Evolutionary conservation across 2,888 invertebrate species (phyloP).

Genomic region (Drosophila anomalipes): DNA sequence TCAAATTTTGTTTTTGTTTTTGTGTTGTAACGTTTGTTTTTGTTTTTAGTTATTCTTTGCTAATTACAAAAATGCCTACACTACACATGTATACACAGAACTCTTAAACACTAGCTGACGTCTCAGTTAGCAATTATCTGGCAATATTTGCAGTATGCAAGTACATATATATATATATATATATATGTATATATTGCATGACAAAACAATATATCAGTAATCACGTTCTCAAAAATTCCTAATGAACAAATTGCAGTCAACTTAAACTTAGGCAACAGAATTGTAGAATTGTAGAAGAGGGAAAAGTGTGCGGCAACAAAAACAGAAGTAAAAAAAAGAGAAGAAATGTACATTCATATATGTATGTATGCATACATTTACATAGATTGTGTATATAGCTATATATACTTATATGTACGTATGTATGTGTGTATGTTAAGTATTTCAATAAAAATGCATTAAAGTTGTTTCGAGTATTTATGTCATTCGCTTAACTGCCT

Average conservation of each 20-base stretch:
- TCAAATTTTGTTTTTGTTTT: constrained; percentile 57
- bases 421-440: constrained; percentile 36
- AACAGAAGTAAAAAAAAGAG: constrained; percentile 2
- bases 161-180: constrained; percentile 11
- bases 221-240: constrained; percentile 57
- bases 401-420: constrained; percentile 36
- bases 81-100: constrained; percentile 74
- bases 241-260: constrained; percentile 57
- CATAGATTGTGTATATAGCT: constrained; percentile 32
- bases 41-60: constrained; percentile 41
- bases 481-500: constrained; percentile 69
- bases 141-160: constrained; percentile 50
- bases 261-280: constrained; percentile 81
- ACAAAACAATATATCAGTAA: constrained; percentile 66
- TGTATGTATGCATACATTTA: constrained; percentile 20
- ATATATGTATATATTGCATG: constrained; percentile 42
- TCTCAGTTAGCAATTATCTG: constrained; percentile 70
- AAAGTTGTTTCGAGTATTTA: constrained; percentile 76
- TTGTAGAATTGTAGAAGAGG: constrained; percentile 41
- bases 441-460: constrained; percentile 74
- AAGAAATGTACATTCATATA: constrained; percentile 59
- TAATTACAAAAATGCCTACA: constrained; percentile 80
- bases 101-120: constrained; percentile 70
- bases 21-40: constrained; percentile 27
- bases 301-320: constrained; percentile 72